Conservation (phyloP, 2,888 invertebrate genomes). For the Agonopterix arenella region DNA sequence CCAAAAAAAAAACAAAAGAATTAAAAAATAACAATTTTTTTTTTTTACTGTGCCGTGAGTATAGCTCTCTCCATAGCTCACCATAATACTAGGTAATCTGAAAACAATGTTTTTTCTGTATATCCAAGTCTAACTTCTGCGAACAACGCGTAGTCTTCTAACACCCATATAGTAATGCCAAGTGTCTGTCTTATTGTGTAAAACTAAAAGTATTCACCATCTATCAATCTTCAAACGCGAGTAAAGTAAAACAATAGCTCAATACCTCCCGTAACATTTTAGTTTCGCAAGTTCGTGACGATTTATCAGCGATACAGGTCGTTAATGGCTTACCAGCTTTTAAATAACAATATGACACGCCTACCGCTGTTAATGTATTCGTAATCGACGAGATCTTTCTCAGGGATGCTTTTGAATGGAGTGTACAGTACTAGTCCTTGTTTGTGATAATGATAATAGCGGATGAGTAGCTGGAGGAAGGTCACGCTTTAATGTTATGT, state of each 20-base stretch:
- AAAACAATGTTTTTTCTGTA: too few relatives aligned
- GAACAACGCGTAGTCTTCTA: too few relatives aligned
- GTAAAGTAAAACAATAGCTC: slow-evolving; percentile 9
- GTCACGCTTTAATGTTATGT: background rate
- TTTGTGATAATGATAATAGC: background rate
- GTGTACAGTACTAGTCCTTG: slow-evolving; percentile 16
- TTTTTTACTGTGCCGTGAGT: too few relatives aligned
- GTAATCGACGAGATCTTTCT: slow-evolving; percentile 57
- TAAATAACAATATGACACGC: slow-evolving; percentile 67
- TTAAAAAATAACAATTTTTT: too few relatives aligned
- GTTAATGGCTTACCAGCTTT: slow-evolving; percentile 57
- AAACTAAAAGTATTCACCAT: background rate
- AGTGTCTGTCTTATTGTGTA: background rate
- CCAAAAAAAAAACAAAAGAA: too few relatives aligned
- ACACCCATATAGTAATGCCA: too few relatives aligned
- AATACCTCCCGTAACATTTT: slow-evolving; percentile 9
- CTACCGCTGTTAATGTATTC: slow-evolving; percentile 45
- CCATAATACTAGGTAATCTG: too few relatives aligned
- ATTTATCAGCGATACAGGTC: slow-evolving; percentile 37
- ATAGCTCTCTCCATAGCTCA: too few relatives aligned
- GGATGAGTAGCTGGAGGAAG: background rate
- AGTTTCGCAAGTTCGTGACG: slow-evolving; percentile 38
- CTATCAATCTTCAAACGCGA: too few relatives aligned
- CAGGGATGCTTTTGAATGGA: slow-evolving; percentile 48
- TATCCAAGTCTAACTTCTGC: too few relatives aligned